Conservation (phyloP, 2,113 vertebrate species). For the Eulacestoma nigropectus region DNA sequence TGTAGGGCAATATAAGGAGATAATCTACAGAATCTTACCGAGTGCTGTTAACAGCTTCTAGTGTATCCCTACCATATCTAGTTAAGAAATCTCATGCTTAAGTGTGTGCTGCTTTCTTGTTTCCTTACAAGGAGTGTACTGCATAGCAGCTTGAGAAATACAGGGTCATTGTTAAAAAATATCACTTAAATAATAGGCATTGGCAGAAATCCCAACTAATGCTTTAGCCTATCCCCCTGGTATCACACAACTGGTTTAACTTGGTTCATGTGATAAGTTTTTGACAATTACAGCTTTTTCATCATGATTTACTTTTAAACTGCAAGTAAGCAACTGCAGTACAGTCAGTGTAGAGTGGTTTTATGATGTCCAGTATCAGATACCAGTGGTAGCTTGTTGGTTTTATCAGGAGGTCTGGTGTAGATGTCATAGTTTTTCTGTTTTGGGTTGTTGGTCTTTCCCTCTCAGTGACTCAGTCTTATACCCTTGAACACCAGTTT, state of each 20-base stretch:
- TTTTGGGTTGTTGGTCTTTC: background rate
- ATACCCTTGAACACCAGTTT: background rate
- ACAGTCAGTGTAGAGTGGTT: background rate
- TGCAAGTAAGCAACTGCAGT: background rate
- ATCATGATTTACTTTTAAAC: background rate
- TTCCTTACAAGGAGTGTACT: slow-evolving; percentile 30
- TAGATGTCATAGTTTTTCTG: background rate
- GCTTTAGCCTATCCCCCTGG: background rate
- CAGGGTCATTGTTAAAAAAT: background rate
- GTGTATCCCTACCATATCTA: background rate
- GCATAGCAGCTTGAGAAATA: background rate
- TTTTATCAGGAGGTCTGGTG: background rate
- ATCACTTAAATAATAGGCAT: background rate
- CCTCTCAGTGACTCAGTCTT: background rate
- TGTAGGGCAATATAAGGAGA: background rate
- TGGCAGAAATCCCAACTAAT: background rate
- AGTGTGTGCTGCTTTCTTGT: background rate
- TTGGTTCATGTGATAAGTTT: background rate
- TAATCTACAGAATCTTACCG: background rate
- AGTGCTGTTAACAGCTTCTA: background rate
- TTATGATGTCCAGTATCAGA: background rate
- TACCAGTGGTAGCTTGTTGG: background rate
- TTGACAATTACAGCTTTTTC: background rate
- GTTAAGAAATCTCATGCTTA: background rate
- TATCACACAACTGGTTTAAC: background rate